A percentile compares a stretch with the other conserved stretches of the same genome.
These are phyloP conservation scores for Arrhamphus sclerolepis DNA, from an alignment of 2,797 vertebrate genomes.

Conservation along the genomic window DNA sequence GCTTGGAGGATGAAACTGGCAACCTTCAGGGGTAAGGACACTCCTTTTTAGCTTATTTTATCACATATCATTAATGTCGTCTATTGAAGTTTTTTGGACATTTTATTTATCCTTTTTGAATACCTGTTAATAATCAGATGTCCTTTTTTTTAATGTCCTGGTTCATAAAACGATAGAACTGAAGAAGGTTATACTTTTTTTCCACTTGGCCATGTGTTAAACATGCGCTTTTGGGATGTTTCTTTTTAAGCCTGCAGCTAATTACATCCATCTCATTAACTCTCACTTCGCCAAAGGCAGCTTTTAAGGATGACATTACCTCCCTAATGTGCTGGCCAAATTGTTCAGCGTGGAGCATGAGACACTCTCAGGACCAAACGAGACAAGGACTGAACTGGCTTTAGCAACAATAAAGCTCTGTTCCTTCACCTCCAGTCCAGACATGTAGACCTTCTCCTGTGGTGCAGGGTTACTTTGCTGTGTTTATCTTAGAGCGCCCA, in stretches of 20 bases:
- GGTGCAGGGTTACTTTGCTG: not conserved
- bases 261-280: not conserved
- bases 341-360: not conserved
- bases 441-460: slow-evolving; percentile 2
- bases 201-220: no score
- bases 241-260: not conserved
- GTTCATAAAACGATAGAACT: no score
- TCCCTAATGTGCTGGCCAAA: not conserved
- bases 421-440: slow-evolving; percentile 7
- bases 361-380: not conserved
- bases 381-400: slow-evolving; percentile 5
- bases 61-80: no score
- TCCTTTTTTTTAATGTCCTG: no score
- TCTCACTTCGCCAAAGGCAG: slow-evolving; percentile 6
- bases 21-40: no score
- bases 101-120: no score
- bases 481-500: slow-evolving; percentile 32
- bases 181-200: no score
- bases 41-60: no score
- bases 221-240: not conserved
- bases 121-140: no score
- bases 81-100: no score
- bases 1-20: no score
- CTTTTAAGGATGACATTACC: slow-evolving; percentile 2
- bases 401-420: slow-evolving; percentile 1